Percentiles rank a stretch among this genome's conserved stretches.
Conservation (phyloP, 2,797 vertebrate species). For the Chrysocyon brachyurus region DNA sequence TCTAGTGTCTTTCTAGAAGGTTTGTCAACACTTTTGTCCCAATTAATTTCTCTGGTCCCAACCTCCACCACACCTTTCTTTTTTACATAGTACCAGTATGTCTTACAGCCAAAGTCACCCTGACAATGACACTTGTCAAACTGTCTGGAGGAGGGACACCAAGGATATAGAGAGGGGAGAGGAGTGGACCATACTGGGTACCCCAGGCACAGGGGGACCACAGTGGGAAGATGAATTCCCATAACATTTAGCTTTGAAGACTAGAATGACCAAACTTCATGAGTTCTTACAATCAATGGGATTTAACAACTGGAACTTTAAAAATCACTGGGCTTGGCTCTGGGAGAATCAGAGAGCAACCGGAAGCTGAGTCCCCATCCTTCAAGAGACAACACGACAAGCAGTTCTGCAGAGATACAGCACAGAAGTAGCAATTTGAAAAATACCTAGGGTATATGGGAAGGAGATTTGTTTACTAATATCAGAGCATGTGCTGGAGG, state of each 20-base stretch:
- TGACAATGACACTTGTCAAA: background rate
- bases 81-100: background rate
- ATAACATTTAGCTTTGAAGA: background rate
- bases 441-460: background rate
- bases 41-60: background rate
- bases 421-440: background rate
- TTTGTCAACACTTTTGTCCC: background rate
- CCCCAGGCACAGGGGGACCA: background rate
- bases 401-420: background rate
- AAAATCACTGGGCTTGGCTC: background rate
- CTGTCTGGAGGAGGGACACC: background rate
- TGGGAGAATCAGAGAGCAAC: background rate
- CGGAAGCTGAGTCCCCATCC: background rate
- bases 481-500: background rate
- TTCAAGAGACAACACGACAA: background rate
- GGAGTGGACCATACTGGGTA: background rate
- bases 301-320: background rate
- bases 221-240: background rate
- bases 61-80: background rate
- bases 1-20: background rate
- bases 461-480: background rate
- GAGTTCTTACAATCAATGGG: background rate
- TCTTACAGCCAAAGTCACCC: background rate
- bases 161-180: background rate
- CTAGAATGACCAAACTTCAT: background rate